Base-by-base conservation (phyloP, 1,140 invertebrate genomes). In the Drosophila yakuba region DNA sequence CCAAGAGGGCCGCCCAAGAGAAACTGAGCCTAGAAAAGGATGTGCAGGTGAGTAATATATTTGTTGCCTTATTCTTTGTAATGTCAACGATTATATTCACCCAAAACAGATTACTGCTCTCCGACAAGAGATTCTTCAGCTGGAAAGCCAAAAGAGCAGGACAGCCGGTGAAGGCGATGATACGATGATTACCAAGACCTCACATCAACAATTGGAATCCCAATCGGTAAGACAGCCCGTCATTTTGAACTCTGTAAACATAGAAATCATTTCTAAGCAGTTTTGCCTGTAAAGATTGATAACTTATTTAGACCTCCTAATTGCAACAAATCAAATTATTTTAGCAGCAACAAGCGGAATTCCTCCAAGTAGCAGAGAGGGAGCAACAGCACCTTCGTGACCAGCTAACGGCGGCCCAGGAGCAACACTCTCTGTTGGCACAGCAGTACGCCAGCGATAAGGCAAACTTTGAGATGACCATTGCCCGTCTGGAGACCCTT, bases 391-490 rank as follows among this genome's bases (percentile, higher is more conserved):
- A 78, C 4, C 54, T 86, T 12, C 57, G 74, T 1, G 55, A 45
- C 12, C 78, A 82, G 20, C 61, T 88, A 7, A 17, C 23, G 20
- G 54, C 32, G 1, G 48, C 63, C 23, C 68, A 92, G 20, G 90
- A 93, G 64, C 88, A 92, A 68, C 93, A 94, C 74, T 88, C 93
- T 38, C 92, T 93, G 39, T 81, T 92, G 54, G 93, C 91, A 60
- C 93, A 93, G 74, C 51, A 91, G 74, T 79, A 83, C 44, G 75
- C 74, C 14, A 54, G 20, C 8, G 91, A 92, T 54, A 90, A 90
- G 52, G 57, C 52, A 0, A 75, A 54, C 44, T 92, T 92, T 36
- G 78, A 91, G 54, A 39, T 76, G 51, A 85, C 79, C 17, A 84
- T 81, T 3, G 57, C 20, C 0, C 77, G 81, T 0, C 61, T 92